Evolutionary conservation across 2,113 vertebrate species (phyloP).

Genomic region (Rhinolophus sinicus): DNA sequence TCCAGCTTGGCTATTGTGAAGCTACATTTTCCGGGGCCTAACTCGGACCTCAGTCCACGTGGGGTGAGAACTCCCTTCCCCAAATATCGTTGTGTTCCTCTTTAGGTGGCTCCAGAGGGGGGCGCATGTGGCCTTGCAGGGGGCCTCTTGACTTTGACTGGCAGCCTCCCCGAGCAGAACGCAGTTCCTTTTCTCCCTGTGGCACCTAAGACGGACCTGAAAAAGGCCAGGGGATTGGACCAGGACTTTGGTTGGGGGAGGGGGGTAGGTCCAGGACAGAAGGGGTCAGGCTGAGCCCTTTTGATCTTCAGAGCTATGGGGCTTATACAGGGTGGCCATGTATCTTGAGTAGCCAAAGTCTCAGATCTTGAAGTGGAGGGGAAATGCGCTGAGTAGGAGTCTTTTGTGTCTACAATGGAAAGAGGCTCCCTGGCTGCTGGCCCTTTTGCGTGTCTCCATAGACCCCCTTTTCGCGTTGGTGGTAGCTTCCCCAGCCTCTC

Average conservation of each 20-base stretch:
- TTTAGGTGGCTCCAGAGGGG: not conserved
- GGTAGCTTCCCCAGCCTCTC: not conserved
- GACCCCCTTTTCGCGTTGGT: not conserved
- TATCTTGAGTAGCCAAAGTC: not conserved
- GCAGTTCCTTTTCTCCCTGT: not conserved
- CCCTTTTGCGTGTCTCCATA: not conserved
- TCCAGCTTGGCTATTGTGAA: constrained; percentile 35
- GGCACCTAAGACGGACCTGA: not conserved
- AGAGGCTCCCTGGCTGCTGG: not conserved
- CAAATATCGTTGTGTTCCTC: constrained; percentile 47
- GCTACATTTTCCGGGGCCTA: constrained; percentile 13
- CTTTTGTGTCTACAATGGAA: constrained; percentile 63
- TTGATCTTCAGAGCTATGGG: not conserved
- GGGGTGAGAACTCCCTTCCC: not conserved
- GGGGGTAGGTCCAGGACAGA: too few relatives aligned
- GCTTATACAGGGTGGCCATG: not conserved
- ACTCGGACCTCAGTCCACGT: not conserved
- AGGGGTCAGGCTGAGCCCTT: not conserved
- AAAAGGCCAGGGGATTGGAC: not conserved
- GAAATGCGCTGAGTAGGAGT: constrained; percentile 46
- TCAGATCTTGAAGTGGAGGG: constrained; percentile 31
- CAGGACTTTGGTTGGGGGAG: not conserved
- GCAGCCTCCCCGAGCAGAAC: not conserved
- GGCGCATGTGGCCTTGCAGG: not conserved
- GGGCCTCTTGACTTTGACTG: constrained; percentile 57